Evolutionary conservation across 2,113 vertebrate genomes (phyloP).

Genomic region (Callipepla squamata): DNA sequence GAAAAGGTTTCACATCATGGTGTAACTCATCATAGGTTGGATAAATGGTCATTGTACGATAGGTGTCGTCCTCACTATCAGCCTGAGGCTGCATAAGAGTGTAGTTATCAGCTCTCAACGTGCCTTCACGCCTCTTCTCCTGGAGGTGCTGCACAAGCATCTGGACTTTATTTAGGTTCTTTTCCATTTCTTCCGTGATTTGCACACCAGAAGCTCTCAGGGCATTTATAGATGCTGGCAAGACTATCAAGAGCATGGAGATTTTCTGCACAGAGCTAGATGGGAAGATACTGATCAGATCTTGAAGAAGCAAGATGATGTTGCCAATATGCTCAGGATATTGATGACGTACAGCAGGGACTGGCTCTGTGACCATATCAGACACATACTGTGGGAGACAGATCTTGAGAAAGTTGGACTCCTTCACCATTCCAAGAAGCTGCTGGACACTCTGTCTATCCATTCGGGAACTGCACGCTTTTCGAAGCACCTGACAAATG

Average conservation of each 20-base stretch:
- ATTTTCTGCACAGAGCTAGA: conserved; percentile 83
- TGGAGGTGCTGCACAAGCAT: conserved; percentile 82
- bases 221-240: conserved; percentile 80
- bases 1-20: conserved; percentile 81
- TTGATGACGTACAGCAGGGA: conserved; percentile 67
- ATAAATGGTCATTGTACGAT: conserved; percentile 85
- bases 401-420: conserved; percentile 85
- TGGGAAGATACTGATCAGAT: conserved; percentile 86
- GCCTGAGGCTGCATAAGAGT: conserved; percentile 67
- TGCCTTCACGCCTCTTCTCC: conserved; percentile 86
- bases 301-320: conserved; percentile 84
- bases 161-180: conserved; percentile 79
- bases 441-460: conserved; percentile 84
- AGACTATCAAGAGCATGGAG: conserved; percentile 81
- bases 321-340: conserved; percentile 85
- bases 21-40: conserved; percentile 87
- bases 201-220: conserved; percentile 83
- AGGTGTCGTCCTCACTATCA: conserved; percentile 74
- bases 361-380: conserved; percentile 80
- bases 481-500: conserved; percentile 84
- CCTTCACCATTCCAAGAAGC: conserved; percentile 83
- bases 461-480: conserved; percentile 81
- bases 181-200: conserved; percentile 78
- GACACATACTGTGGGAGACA: conserved; percentile 83
- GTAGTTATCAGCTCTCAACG: conserved; percentile 82